These are phyloP conservation scores for Calosoma granatense DNA, from an alignment of 1,140 invertebrate species.

Conservation along the genomic window DNA sequence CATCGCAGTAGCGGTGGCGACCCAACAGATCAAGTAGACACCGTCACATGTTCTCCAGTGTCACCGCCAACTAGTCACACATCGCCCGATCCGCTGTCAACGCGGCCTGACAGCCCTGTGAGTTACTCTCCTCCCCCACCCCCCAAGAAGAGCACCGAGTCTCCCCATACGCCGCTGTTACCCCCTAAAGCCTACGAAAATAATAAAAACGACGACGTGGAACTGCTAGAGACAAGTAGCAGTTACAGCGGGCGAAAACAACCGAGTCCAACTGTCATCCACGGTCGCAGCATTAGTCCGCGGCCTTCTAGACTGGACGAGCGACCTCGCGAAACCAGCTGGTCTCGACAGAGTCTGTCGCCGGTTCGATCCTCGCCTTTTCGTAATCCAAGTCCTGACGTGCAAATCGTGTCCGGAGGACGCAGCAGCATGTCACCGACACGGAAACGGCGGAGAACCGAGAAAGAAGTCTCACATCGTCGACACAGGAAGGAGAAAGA, in stretches of 20 bases:
- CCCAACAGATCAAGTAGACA: conserved; percentile 49
- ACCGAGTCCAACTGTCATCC: neutral
- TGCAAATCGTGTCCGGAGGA: conserved; percentile 13
- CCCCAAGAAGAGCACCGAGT: conserved; percentile 34
- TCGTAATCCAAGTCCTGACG: conserved; percentile 25
- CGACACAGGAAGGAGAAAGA: conserved; percentile 38
- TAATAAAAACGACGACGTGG: neutral
- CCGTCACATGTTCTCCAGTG: conserved; percentile 32
- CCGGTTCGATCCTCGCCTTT: conserved; percentile 25
- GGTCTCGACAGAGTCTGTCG: neutral
- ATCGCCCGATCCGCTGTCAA: neutral
- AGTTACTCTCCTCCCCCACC: conserved; percentile 23
- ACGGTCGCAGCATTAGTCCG: neutral
- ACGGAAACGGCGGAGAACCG: conserved; percentile 31
- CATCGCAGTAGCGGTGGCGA: conserved; percentile 39
- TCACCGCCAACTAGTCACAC: conserved; percentile 24
- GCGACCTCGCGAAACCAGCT: neutral
- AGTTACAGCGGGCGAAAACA: neutral
- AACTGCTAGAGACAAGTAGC: conserved; percentile 9
- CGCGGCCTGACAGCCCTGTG: conserved; percentile 7
- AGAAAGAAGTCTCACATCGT: conserved; percentile 33
- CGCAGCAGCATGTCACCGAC: conserved; percentile 23
- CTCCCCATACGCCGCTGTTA: conserved; percentile 45
- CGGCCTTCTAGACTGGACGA: neutral
- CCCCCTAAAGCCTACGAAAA: conserved; percentile 39